These are phyloP conservation scores for Enoplosus armatus DNA, from an alignment of 2,797 vertebrate species.

Conservation along the genomic window DNA sequence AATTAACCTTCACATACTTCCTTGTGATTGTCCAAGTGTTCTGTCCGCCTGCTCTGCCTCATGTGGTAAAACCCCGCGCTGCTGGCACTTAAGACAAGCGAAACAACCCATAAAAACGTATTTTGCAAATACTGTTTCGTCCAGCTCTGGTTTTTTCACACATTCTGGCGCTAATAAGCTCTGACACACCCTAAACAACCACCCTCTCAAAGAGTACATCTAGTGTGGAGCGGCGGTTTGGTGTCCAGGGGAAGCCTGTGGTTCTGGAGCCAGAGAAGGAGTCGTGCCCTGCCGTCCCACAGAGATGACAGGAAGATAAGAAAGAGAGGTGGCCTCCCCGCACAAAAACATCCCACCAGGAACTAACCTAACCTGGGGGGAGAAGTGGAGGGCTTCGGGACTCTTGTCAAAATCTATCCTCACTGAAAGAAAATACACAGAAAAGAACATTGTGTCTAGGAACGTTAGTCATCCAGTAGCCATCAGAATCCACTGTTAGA, in stretches of 20 bases:
- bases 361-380: constrained; percentile 75
- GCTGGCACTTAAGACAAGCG: constrained; percentile 50
- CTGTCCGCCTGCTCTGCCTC: constrained; percentile 30
- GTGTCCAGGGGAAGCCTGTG: constrained; percentile 80
- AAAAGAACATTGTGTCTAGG: constrained; percentile 32
- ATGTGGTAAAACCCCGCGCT: constrained; percentile 55
- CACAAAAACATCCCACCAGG: constrained; percentile 84
- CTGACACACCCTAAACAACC: constrained; percentile 78
- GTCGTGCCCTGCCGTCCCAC: constrained; percentile 89
- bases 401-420: constrained; percentile 64
- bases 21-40: constrained; percentile 47
- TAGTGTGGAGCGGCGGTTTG: constrained; percentile 65
- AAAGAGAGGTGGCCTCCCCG: constrained; percentile 79
- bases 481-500: constrained; percentile 30
- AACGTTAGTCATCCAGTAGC: constrained; percentile 42
- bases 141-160: constrained; percentile 73
- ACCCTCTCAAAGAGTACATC: constrained; percentile 64
- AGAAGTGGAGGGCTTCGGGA: constrained; percentile 59
- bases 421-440: constrained; percentile 46
- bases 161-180: constrained; percentile 77
- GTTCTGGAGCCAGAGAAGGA: constrained; percentile 88
- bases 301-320: constrained; percentile 92
- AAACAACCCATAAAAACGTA: constrained; percentile 66
- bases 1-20: constrained; percentile 49
- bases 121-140: constrained; percentile 61